Percentiles rank a stretch among this genome's conserved stretches.
These are phyloP conservation scores for Cyprinus carpio DNA, from an alignment of 2,113 vertebrate species.

Conservation along the genomic window DNA sequence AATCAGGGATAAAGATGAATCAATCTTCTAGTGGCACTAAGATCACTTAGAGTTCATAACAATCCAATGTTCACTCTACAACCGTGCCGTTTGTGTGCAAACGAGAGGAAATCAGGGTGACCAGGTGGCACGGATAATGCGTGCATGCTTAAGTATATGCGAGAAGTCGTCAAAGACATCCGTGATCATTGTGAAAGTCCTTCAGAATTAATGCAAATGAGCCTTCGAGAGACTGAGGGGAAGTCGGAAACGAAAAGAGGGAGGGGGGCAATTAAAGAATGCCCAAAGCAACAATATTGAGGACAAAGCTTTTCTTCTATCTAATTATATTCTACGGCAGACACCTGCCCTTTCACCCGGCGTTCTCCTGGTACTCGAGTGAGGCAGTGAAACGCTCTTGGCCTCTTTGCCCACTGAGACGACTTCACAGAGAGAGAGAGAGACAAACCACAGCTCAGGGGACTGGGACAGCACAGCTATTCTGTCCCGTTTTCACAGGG, in stretches of 20 bases:
- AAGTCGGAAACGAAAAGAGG: constrained; percentile 46
- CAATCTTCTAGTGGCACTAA: not conserved
- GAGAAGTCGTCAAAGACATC: constrained; percentile 61
- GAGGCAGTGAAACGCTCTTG: constrained; percentile 48
- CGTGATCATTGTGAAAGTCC: constrained; percentile 63
- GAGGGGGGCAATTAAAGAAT: constrained; percentile 78
- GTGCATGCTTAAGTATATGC: constrained; percentile 46
- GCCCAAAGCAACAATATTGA: constrained; percentile 78
- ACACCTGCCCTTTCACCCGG: constrained; percentile 81
- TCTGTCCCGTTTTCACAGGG: not conserved
- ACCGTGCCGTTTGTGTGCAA: not conserved
- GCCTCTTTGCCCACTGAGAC: constrained; percentile 44
- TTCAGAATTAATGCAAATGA: constrained; percentile 74
- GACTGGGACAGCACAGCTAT: not conserved
- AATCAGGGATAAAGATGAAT: constrained; percentile 4
- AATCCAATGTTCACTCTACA: not conserved
- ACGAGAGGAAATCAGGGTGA: not conserved
- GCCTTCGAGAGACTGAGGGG: constrained; percentile 56
- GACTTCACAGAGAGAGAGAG: constrained; percentile 7
- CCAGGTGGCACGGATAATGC: constrained; percentile 32
- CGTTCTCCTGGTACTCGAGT: constrained; percentile 48
- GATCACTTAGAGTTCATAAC: constrained; percentile 29
- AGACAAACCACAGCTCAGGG: not conserved
- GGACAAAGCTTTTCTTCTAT: constrained; percentile 75
- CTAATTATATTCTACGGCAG: constrained; percentile 80